Evolutionary conservation across 2,888 invertebrate species (phyloP).

Genomic region (Zygogramma bicolorata): DNA sequence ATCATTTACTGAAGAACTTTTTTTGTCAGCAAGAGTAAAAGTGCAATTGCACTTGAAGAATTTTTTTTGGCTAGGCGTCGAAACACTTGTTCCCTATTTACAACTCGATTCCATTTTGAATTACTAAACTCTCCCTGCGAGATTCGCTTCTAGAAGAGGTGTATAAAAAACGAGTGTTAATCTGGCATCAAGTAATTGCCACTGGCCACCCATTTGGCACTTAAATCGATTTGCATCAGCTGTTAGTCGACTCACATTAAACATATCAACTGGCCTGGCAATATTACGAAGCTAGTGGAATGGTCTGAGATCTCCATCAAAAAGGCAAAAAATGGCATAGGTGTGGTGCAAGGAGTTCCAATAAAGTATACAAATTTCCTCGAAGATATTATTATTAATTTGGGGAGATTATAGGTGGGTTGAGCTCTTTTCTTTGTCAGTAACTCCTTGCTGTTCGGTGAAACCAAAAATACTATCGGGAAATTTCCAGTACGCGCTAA

Average conservation of each 20-base stretch:
- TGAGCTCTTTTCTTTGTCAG: too few species aligned
- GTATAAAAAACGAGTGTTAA: slow-evolving; percentile 53
- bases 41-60: too few species aligned
- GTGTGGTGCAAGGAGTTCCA: slow-evolving; percentile 13
- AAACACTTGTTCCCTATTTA: not conserved
- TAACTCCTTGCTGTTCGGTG: slow-evolving; percentile 24
- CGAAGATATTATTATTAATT: too few species aligned
- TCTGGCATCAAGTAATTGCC: slow-evolving; percentile 54
- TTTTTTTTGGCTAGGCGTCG: too few species aligned
- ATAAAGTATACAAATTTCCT: not conserved
- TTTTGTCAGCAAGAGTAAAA: too few species aligned
- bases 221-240: slow-evolving; percentile 40
- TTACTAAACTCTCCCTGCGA: slow-evolving; percentile 2
- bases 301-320: slow-evolving; percentile 59
- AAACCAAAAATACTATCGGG: slow-evolving; percentile 44
- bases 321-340: slow-evolving; percentile 42
- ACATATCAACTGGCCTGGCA: slow-evolving; percentile 57
- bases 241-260: slow-evolving; percentile 43
- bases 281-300: slow-evolving; percentile 56
- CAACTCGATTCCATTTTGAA: slow-evolving; percentile 12
- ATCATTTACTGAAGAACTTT: too few species aligned
- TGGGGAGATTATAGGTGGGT: too few species aligned
- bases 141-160: slow-evolving; percentile 25
- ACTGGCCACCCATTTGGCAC: slow-evolving; percentile 62
- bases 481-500: slow-evolving; percentile 31